These are phyloP conservation scores for Helicolenus hilgendorfi DNA, from an alignment of 2,797 vertebrate species.

Conservation along the genomic window DNA sequence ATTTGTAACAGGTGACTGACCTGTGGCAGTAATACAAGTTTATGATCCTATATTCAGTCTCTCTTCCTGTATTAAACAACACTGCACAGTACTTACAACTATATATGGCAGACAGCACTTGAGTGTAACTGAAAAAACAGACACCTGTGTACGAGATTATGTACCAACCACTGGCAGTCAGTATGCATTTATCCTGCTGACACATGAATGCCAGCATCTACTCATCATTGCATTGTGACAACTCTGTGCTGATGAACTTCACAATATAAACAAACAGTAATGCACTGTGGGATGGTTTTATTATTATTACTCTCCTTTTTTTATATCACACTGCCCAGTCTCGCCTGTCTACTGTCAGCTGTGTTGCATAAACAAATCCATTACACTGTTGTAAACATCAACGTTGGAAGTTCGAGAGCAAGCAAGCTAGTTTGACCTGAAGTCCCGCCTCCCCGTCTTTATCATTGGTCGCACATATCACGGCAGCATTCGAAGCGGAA, in stretches of 20 bases:
- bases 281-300: not conserved
- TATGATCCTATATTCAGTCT: not conserved
- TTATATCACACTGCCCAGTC: not conserved
- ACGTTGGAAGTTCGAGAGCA: slow-evolving; percentile 65
- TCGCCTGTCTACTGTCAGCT: slow-evolving; percentile 10
- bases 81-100: not conserved
- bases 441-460: slow-evolving; percentile 66
- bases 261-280: not conserved
- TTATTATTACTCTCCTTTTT: not conserved
- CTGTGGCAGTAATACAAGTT: not conserved
- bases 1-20: not conserved
- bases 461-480: slow-evolving; percentile 36
- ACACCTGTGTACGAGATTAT: no score
- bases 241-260: not conserved
- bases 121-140: no score
- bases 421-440: slow-evolving; percentile 71
- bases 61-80: not conserved
- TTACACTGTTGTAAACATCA: slow-evolving; percentile 66
- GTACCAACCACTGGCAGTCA: not conserved
- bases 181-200: not conserved
- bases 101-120: not conserved
- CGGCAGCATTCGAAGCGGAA: not conserved
- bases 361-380: slow-evolving; percentile 75
- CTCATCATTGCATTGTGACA: not conserved
- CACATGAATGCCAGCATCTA: not conserved